A percentile compares a stretch with the other conserved stretches of the same genome.
Evolutionary conservation across 2,888 invertebrate species (phyloP).

Genomic region (Hermaeophaga mercurialis): DNA sequence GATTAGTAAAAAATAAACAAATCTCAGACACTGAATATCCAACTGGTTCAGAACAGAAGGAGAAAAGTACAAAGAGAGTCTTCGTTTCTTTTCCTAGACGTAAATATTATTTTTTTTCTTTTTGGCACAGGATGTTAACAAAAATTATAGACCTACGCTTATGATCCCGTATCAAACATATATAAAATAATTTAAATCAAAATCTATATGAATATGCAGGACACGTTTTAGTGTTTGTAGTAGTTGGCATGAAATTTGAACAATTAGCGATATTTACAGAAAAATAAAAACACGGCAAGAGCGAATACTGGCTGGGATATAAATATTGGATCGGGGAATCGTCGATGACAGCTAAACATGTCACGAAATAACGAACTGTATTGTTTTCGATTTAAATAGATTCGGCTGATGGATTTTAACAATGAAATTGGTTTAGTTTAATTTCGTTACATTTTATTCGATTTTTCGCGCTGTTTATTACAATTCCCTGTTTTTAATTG

Average conservation of each 20-base stretch:
- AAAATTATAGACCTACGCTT: no score
- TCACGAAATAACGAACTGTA: constrained; percentile 9
- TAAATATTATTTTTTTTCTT: no score
- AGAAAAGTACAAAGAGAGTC: no score
- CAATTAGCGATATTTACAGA: constrained; percentile 10
- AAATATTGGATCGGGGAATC: not conserved
- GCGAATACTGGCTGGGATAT: not conserved
- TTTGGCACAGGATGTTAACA: no score
- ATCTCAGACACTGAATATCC: no score
- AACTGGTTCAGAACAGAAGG: no score
- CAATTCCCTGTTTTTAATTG: not conserved
- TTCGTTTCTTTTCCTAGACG: no score
- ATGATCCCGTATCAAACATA: no score
- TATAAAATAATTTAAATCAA: no score
- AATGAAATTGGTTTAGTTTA: constrained; percentile 2
- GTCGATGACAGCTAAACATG: constrained; percentile 9
- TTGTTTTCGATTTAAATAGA: constrained; percentile 11
- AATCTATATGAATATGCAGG: no score
- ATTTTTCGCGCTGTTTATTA: not conserved
- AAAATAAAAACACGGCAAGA: not conserved
- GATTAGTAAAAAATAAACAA: no score
- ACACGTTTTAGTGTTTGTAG: not conserved
- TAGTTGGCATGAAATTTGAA: constrained; percentile 1
- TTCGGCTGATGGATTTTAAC: not conserved
- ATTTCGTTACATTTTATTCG: constrained; percentile 1